Evolutionary conservation across 2,797 vertebrate species (phyloP).

Genomic region (Ctenosaura bakeri): DNA sequence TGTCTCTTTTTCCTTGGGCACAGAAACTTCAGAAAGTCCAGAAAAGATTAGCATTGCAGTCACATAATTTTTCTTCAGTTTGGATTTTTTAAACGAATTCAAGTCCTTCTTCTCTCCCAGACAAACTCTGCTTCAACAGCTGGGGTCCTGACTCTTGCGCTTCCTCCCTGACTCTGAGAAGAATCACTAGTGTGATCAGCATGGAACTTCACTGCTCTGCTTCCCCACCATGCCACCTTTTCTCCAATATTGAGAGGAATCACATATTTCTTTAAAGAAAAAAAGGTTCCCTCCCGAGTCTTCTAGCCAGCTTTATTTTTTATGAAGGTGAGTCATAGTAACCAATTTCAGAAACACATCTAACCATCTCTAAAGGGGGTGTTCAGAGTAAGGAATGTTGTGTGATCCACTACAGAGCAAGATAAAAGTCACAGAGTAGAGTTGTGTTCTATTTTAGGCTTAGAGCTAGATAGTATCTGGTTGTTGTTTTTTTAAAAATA

Average conservation of each 20-base stretch:
- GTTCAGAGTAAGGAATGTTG: background rate
- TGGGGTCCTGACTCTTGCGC: background rate
- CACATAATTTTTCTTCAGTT: background rate
- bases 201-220: background rate
- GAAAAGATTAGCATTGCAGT: background rate
- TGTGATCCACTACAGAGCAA: background rate
- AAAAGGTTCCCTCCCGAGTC: background rate
- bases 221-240: background rate
- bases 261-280: background rate
- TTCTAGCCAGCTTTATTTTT: slow-evolving; percentile 4
- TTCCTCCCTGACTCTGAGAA: background rate
- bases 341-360: background rate
- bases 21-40: background rate
- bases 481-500: background rate
- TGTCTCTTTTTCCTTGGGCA: background rate
- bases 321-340: background rate
- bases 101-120: background rate
- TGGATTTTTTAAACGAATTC: slow-evolving; percentile 4
- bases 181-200: background rate
- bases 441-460: background rate
- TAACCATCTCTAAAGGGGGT: background rate
- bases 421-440: background rate
- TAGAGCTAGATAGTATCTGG: background rate
- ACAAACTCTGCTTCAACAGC: background rate
- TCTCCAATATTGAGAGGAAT: background rate